These are phyloP conservation scores for Poeciliopsis presidionis DNA, from an alignment of 2,797 vertebrate genomes.

Conservation along the genomic window DNA sequence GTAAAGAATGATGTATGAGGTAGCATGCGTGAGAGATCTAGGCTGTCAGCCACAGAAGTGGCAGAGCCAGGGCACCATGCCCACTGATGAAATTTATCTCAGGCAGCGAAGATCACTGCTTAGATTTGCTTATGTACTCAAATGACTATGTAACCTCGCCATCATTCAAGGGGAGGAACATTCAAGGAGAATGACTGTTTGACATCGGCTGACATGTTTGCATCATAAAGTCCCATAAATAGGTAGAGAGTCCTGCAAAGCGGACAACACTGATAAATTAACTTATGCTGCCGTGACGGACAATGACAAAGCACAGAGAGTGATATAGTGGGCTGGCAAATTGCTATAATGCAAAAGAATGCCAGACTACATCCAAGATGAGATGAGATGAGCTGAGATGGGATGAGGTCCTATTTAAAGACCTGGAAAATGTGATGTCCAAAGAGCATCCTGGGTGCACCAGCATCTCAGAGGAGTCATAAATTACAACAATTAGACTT, in stretches of 20 bases:
- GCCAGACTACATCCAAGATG: neutral
- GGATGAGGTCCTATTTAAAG: neutral
- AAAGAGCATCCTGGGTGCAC: neutral
- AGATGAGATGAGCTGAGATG: neutral
- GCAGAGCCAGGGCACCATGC: constrained; percentile 29
- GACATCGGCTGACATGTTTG: constrained; percentile 57
- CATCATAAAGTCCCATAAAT: constrained; percentile 52
- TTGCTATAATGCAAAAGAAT: neutral
- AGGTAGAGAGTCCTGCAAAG: constrained; percentile 22
- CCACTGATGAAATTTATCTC: constrained; percentile 59
- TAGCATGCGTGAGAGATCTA: constrained; percentile 44
- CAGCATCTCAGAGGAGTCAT: neutral
- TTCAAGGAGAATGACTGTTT: constrained; percentile 42
- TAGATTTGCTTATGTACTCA: constrained; percentile 59
- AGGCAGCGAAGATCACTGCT: constrained; percentile 65
- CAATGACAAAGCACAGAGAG: neutral
- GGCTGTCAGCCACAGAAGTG: constrained; percentile 33
- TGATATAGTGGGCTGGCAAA: constrained; percentile 1
- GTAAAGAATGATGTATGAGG: constrained; percentile 32
- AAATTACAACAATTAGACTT: neutral
- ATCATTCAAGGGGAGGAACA: constrained; percentile 51
- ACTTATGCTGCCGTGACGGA: neutral
- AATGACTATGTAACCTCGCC: constrained; percentile 59
- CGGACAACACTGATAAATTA: constrained; percentile 1
- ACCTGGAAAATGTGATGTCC: neutral